Conservation (phyloP, 2,888 invertebrate genomes). For the Acronicta alni region DNA sequence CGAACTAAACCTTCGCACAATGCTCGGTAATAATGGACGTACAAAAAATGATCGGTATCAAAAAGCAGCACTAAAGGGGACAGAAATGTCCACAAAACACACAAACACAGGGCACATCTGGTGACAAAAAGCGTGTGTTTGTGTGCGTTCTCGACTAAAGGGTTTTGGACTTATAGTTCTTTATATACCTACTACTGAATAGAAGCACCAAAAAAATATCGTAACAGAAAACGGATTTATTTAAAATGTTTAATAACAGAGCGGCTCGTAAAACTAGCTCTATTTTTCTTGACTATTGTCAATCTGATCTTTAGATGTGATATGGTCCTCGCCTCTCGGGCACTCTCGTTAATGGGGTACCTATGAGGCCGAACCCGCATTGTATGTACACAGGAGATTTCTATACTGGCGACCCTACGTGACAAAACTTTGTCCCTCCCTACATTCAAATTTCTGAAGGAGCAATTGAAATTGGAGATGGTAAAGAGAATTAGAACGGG, state of each 20-base stretch:
- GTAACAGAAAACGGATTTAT: constrained; percentile 78
- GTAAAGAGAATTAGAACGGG: constrained; percentile 89
- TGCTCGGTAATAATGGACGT: constrained; percentile 82
- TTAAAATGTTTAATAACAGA: constrained; percentile 87
- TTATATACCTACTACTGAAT: constrained; percentile 73
- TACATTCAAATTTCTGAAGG: constrained; percentile 89
- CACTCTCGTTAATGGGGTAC: constrained; percentile 88
- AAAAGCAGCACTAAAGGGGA: constrained; percentile 84
- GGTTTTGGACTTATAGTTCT: constrained; percentile 80
- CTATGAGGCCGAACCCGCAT: constrained; percentile 86
- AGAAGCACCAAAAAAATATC: constrained; percentile 78
- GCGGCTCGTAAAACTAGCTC: constrained; percentile 84
- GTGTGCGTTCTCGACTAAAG: constrained; percentile 80
- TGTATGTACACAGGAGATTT: constrained; percentile 81
- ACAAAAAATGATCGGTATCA: constrained; percentile 88
- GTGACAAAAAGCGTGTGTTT: constrained; percentile 78
- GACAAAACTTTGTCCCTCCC: constrained; percentile 89
- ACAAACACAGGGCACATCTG: constrained; percentile 67
- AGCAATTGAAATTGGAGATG: constrained; percentile 90
- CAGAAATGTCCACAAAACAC: constrained; percentile 81
- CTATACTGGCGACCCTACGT: constrained; percentile 86
- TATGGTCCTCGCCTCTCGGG: constrained; percentile 82
- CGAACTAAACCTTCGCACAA: constrained; percentile 86
- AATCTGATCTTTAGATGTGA: constrained; percentile 85
- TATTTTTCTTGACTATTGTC: constrained; percentile 83